Base-by-base conservation (phyloP, 2,888 invertebrate species). In the Folsomia candida region DNA sequence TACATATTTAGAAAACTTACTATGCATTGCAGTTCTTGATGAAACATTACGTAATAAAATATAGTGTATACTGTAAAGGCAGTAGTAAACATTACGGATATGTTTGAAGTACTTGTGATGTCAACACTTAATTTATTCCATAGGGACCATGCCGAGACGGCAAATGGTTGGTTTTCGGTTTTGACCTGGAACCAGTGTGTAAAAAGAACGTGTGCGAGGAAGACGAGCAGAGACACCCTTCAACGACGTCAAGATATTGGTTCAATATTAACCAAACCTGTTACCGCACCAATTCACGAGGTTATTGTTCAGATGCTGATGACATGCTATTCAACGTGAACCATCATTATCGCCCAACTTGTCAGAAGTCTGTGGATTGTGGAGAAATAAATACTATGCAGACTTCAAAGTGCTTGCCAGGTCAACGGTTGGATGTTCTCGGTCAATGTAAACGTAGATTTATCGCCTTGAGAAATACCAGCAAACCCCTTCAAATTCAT, bases 341-440 rank as follows among this genome's bases (percentile, higher is more conserved):
- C 14, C 74, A 64, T 1, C 76, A 79, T 29, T 77, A 72, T 47
- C 68, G 78, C 51, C 79, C 79, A 1, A 77, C 71, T 1, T 79
- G 79, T 57, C 65, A 70, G 26, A 61, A 66, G 22, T 24, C 20
- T 9, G 37, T 72, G 1, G 64, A 63, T 2, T 78, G 78, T 59
- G 29, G 37, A 0, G 37, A 66, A 37, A 25, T 47, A 2, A n/a
- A 51, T 0, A 11, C 29, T 1, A 18, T 72, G 1, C 72, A 71
- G 29, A 51, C 24, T 9, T 67, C 71, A 11, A 63, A 51, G 6
- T 79, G 79, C 67, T 68, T 78, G 0, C 79, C 79, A 1, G 79
- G 79, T 18, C 75, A 76, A 25, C 71, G 66, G 29, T 59, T 73
- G 37, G 77, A 79, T 24, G 68, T 74, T 58, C 69, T 62, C n/a